Conservation (phyloP, 1,140 invertebrate species). For the Leptopilina clavipes region DNA sequence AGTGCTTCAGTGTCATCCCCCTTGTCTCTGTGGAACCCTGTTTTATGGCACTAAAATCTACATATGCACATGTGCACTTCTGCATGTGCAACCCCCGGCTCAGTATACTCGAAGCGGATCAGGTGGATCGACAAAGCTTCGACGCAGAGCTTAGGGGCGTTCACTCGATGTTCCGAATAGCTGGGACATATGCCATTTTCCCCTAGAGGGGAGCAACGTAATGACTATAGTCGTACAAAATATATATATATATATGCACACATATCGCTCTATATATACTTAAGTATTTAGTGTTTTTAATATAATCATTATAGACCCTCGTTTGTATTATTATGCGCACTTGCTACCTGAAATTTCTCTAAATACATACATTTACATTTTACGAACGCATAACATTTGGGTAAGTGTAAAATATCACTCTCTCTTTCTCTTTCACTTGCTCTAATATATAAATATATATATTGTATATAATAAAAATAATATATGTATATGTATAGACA, state of each 20-base stretch:
- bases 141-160: slow-evolving; percentile 24
- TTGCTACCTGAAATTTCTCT: too few species aligned
- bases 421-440: too few species aligned
- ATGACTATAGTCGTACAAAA: neutral
- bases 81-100: slow-evolving; percentile 14
- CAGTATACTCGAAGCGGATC: slow-evolving; percentile 48
- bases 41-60: slow-evolving; percentile 35
- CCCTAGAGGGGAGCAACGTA: slow-evolving; percentile 37
- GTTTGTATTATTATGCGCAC: too few species aligned
- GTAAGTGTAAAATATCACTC: too few species aligned
- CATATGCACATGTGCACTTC: slow-evolving; percentile 31
- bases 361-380: too few species aligned
- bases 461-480: too few species aligned
- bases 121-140: slow-evolving; percentile 55
- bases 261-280: neutral
- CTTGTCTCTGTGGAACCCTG: slow-evolving; percentile 21
- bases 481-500: too few species aligned
- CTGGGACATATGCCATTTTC: slow-evolving; percentile 52
- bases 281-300: neutral
- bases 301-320: too few species aligned
- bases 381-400: too few species aligned
- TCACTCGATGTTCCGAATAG: slow-evolving; percentile 39
- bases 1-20: slow-evolving; percentile 14
- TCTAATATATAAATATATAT: too few species aligned
- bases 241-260: slow-evolving; percentile 1